Conservation (phyloP, 2,888 invertebrate species). For the Caenorhabditis sp. region DNA sequence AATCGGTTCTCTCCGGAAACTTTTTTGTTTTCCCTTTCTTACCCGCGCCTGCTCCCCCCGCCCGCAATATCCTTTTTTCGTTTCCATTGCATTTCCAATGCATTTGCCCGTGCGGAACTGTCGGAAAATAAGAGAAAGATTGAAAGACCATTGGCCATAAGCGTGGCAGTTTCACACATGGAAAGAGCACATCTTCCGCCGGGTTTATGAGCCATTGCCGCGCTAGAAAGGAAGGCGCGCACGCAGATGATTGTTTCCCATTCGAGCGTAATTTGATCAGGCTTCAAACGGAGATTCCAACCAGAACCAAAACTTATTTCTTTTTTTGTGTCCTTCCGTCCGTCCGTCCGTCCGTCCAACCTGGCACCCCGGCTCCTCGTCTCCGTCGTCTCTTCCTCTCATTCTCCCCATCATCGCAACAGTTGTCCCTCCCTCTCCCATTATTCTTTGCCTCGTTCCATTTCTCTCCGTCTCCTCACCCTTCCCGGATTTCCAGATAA, state of each 20-base stretch:
- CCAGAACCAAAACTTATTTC: background rate
- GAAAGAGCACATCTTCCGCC: background rate
- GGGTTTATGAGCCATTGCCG: slow-evolving; percentile 16
- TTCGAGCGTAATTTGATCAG: slow-evolving; percentile 45
- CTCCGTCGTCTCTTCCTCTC: background rate
- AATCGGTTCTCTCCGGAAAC: slow-evolving; percentile 32
- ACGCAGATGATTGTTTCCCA: background rate
- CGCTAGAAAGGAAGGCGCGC: background rate
- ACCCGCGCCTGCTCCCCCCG: too few species aligned
- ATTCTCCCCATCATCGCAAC: slow-evolving; percentile 25
- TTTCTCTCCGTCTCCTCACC: slow-evolving; percentile 14
- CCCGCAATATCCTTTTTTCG: slow-evolving; percentile 8
- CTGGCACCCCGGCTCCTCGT: background rate
- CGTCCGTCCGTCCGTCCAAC: background rate
- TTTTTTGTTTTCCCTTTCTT: background rate
- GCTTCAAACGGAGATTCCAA: slow-evolving; percentile 7
- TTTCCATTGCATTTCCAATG: slow-evolving; percentile 13
- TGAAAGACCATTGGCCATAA: background rate
- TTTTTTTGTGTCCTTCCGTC: background rate
- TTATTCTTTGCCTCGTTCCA: slow-evolving; percentile 16
- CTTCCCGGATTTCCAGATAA: slow-evolving; percentile 23
- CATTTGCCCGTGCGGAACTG: background rate
- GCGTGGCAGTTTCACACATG: background rate
- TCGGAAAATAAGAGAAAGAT: background rate
- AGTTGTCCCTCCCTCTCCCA: slow-evolving; percentile 24